phyloP scores from a whole-genome alignment of 2,888 invertebrate genomes.

The Unio delphinus region DNA sequence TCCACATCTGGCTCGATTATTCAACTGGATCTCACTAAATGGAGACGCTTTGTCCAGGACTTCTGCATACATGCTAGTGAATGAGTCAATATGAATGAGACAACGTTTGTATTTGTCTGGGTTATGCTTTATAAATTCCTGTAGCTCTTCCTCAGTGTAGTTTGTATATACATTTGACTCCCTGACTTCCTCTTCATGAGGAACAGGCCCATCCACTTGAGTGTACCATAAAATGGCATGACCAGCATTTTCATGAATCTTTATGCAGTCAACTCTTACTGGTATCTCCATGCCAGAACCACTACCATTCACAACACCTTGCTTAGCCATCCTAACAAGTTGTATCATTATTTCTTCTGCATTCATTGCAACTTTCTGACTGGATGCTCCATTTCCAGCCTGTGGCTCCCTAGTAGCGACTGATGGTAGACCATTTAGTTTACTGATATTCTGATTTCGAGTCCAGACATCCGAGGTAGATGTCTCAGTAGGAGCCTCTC shows the following conservation, averaged over 20 bases:
- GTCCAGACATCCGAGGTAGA: background rate
- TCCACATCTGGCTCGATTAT: slow-evolving; percentile 46
- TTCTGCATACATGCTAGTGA: slow-evolving; percentile 33
- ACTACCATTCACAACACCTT: background rate
- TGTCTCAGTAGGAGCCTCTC: background rate
- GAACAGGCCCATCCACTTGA: background rate
- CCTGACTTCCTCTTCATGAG: slow-evolving; percentile 2
- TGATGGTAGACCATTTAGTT: background rate
- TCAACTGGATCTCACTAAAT: slow-evolving; percentile 31
- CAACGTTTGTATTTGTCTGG: slow-evolving; percentile 53
- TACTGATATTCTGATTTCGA: too few species aligned
- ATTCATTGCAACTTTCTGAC: slow-evolving; percentile 15
- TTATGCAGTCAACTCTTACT: slow-evolving; percentile 35
- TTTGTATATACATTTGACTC: slow-evolving; percentile 2
- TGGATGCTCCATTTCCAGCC: slow-evolving; percentile 1
- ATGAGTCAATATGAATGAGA: slow-evolving; percentile 37
- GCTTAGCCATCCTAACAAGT: slow-evolving; percentile 26
- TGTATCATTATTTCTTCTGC: slow-evolving; percentile 56
- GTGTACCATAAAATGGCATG: slow-evolving; percentile 39
- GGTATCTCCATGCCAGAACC: slow-evolving; percentile 5
- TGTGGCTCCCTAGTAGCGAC: background rate
- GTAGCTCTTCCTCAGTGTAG: slow-evolving; percentile 26
- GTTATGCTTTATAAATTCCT: slow-evolving; percentile 34
- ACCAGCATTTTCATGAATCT: slow-evolving; percentile 43
- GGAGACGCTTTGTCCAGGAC: slow-evolving; percentile 22